A percentile compares a stretch with the other conserved stretches of the same genome.
These are phyloP conservation scores for Pandemis heparana DNA, from an alignment of 2,888 invertebrate genomes.

Conservation along the genomic window DNA sequence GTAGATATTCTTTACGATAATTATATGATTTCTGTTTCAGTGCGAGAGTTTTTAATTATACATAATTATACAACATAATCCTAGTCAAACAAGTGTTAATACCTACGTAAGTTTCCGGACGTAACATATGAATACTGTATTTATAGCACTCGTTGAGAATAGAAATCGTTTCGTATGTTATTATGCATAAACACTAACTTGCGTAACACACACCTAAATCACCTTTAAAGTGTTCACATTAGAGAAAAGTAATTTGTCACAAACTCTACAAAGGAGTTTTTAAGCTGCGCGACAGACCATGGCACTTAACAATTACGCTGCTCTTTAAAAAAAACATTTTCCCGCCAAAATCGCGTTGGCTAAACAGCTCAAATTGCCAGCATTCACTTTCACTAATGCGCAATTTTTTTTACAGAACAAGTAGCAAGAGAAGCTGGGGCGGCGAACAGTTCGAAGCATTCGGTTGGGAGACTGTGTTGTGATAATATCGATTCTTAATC, in stretches of 20 bases:
- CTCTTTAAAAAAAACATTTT: conserved; percentile 4
- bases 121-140: conserved; percentile 23
- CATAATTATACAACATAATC: background rate
- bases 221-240: conserved; percentile 31
- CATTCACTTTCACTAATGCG: conserved; percentile 67
- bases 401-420: conserved; percentile 63
- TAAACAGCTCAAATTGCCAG: conserved; percentile 55
- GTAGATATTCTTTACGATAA: background rate
- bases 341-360: conserved; percentile 33
- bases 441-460: conserved; percentile 55
- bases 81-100: conserved; percentile 7
- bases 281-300: conserved; percentile 21
- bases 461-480: conserved; percentile 56
- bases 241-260: conserved; percentile 30
- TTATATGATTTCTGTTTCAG: background rate
- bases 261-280: conserved; percentile 24
- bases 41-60: conserved; percentile 7
- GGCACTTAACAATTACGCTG: conserved; percentile 8
- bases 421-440: conserved; percentile 55
- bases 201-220: conserved; percentile 1
- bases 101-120: conserved; percentile 9
- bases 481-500: conserved; percentile 48
- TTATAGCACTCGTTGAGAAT: conserved; percentile 34
- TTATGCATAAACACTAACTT: conserved; percentile 26
- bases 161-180: conserved; percentile 32